Evolutionary conservation across 1,140 invertebrate species (phyloP).

Genomic region (Anoplolepis gracilipes): DNA sequence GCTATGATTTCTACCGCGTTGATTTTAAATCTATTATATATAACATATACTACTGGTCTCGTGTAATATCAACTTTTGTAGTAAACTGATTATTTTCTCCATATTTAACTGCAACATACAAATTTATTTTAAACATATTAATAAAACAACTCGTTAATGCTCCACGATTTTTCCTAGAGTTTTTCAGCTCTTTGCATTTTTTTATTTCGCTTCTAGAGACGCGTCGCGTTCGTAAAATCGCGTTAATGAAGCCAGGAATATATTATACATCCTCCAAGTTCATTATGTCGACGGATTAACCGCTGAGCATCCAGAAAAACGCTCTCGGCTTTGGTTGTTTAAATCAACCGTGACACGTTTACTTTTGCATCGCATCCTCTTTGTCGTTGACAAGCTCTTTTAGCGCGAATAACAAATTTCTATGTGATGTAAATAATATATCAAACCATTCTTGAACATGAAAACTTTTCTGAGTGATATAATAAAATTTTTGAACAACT

Average conservation of each 20-base stretch:
- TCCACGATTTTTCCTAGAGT: neutral
- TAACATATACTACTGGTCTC: neutral
- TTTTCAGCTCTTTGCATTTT: neutral
- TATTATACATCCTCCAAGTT: neutral
- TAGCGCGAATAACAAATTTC: neutral
- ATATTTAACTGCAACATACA: neutral
- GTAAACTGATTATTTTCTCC: neutral
- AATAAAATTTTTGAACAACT: neutral
- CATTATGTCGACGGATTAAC: neutral
- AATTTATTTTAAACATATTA: no score
- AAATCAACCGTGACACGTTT: neutral
- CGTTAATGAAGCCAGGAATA: neutral
- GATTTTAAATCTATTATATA: constrained; percentile 20
- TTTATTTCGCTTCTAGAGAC: neutral
- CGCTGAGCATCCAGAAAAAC: neutral
- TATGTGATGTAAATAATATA: neutral
- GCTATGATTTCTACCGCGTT: neutral
- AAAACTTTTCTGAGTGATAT: neutral
- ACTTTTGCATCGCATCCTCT: neutral
- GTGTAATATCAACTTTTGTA: neutral
- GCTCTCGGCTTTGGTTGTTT: neutral
- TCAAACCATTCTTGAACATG: neutral
- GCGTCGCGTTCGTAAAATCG: neutral
- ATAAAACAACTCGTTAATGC: constrained; percentile 37
- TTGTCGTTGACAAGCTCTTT: neutral